Evolutionary conservation across 1,140 invertebrate genomes (phyloP), one percentile per base, ranked within the genome.

Genomic region (Gryllus bimaculatus): DNA sequence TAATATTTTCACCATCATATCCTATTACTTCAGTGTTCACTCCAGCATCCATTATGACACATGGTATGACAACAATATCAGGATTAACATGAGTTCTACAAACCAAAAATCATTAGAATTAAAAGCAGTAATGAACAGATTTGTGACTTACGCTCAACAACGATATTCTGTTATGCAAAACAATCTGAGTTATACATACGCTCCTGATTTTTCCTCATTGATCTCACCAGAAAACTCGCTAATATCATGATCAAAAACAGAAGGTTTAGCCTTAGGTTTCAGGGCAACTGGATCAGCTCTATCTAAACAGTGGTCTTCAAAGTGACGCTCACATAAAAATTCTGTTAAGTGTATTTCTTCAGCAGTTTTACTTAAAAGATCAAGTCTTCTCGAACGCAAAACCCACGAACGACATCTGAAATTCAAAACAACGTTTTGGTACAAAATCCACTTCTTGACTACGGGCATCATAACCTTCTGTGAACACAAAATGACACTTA

Each of bases 51-150:
- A 66, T 66, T 66, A 66, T 66, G 10, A 66, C 54, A 66, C 54
- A 66, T 66, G 54, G 54, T 66, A 66, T 66, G 54, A 66, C 54
- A 66, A 66, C 54, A 66, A 66, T 66, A 66, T 66, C 54, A 66
- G 54, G 54, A 66, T 66, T 66, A 18, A 66, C 54, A 66, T 10
- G 18, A 7, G 10, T 66, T 66, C 54, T 66, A 18, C 18, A 66
- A 66, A 18, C 26, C 26, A 39, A 39, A 1, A 39, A 39, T 39
- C 26, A 39, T 39, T 39, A 39, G 26, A 39, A 39, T 39, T 39
- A 39, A 39, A 39, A 39, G 26, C 26, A 39, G 26, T 2, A 39
- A 39, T 39, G 26, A 2, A 39, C 26, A 39, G 26, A 39, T 39
- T 39, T 39, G 26, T 39, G 26, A 39, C 26, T 39, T 39, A 39